Evolutionary conservation across 2,113 vertebrate genomes (phyloP), one percentile per base, ranked within the genome.

Genomic region (Axis porcinus): DNA sequence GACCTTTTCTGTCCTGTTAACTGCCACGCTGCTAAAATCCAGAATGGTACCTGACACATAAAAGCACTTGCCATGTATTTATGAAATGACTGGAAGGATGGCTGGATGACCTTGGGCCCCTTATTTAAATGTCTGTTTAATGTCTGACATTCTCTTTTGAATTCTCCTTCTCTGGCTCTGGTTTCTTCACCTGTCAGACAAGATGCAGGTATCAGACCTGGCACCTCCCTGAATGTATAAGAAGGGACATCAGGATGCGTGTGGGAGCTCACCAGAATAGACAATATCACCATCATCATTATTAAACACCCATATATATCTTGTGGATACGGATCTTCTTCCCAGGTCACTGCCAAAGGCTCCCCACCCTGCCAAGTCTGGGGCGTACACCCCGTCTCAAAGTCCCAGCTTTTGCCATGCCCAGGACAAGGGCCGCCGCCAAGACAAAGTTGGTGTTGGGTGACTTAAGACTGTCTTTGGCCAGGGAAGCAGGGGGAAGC

Each of bases 241-340:
- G n/a, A 78, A 92, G 10, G 43, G 19, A 55, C 23, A 88, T 6
- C 0, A 0, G 12, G 7, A 50, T 0, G 21, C 1, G 6, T 14
- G 76, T 6, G 25, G 7, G 13, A 40, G n/a, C 7, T 81, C 5
- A 4, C 6, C n/a, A 13, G 28, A 50, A 54, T 2, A 43, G 45
- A 96, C 76, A 33, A 25, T 2, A 23, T 19, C 4, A 60, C 23
- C 19, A 15, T 60, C 4, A 52, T 25, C 2, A 25, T 50, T 1
- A n/a, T 64, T 43, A 74, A 54, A 64, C 5, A 57, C 7, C 0
- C 25, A 3, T 57, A 52, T 3, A 7, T 23, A 40, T 47, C 13
- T 27, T 33, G 13, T 33, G 12, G 33, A 16, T 50, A 82, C 3
- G 10, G 62, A 14, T 6, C 50, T 45, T 78, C 47, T 7, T 25